These are phyloP conservation scores for Nezara viridula DNA, from an alignment of 2,888 invertebrate genomes.

Conservation along the genomic window DNA sequence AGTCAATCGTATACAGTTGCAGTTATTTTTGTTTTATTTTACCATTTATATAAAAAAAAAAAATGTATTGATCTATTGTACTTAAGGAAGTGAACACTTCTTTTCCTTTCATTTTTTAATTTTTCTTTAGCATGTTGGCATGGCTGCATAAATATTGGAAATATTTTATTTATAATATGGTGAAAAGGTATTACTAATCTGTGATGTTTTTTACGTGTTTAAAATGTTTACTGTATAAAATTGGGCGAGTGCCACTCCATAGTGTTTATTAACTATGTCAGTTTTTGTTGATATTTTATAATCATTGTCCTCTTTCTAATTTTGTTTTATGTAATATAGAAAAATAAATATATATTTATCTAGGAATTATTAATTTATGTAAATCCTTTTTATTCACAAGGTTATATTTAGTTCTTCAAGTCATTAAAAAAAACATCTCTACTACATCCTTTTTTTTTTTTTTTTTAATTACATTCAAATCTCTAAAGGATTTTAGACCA, in stretches of 20 bases:
- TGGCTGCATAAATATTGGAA: conserved; percentile 1
- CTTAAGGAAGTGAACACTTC: background rate
- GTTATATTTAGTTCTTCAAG: background rate
- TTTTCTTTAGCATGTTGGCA: conserved; percentile 42
- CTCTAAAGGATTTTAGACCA: background rate
- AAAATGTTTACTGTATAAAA: background rate
- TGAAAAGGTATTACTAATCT: conserved; percentile 42
- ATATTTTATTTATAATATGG: conserved; percentile 25
- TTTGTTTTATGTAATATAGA: background rate
- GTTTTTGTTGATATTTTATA: background rate
- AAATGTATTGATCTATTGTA: background rate
- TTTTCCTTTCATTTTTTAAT: too few species aligned
- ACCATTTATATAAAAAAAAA: background rate
- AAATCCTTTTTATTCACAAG: background rate
- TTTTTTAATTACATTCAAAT: background rate
- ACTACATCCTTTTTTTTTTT: background rate
- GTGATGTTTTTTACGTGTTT: conserved; percentile 37
- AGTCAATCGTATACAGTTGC: background rate
- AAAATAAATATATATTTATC: conserved; percentile 44
- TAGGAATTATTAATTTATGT: background rate
- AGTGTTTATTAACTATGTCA: background rate
- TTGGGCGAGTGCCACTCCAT: background rate
- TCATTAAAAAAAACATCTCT: background rate
- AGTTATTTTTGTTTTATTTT: background rate
- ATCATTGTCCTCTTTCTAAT: background rate